Conservation (phyloP, 2,888 invertebrate genomes). For the Lasioglossum pauxillum region DNA sequence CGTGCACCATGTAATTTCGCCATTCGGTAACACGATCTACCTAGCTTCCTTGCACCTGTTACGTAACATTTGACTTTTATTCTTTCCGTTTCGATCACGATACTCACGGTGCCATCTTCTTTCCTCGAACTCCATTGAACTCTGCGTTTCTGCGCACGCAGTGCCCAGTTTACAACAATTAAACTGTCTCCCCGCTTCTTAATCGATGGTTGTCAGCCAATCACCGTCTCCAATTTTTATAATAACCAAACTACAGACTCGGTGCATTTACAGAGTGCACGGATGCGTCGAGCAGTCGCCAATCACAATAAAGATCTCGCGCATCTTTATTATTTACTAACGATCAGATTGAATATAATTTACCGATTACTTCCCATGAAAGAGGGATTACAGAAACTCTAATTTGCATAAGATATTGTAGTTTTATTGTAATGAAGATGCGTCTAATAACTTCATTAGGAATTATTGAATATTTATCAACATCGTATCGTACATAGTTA, state of each 20-base stretch:
- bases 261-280: not conserved
- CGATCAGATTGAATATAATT: not conserved
- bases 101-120: constrained; percentile 24
- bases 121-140: not conserved
- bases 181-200: constrained; percentile 24
- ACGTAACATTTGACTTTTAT: constrained; percentile 31
- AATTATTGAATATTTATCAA: constrained; percentile 1
- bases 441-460: not conserved
- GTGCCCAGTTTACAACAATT: constrained; percentile 32
- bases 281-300: not conserved
- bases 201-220: constrained; percentile 33
- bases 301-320: not conserved
- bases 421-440: not conserved
- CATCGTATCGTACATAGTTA: not conserved
- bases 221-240: constrained; percentile 13
- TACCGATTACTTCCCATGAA: not conserved
- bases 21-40: constrained; percentile 56
- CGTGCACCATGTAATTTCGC: constrained; percentile 47
- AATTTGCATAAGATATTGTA: not conserved
- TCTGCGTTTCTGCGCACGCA: not conserved
- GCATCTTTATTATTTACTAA: not conserved
- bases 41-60: constrained; percentile 17
- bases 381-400: not conserved
- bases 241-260: not conserved
- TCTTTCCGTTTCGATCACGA: constrained; percentile 61